phyloP scores from a whole-genome alignment of 2,113 vertebrate species.

The Anolis carolinensis region DNA sequence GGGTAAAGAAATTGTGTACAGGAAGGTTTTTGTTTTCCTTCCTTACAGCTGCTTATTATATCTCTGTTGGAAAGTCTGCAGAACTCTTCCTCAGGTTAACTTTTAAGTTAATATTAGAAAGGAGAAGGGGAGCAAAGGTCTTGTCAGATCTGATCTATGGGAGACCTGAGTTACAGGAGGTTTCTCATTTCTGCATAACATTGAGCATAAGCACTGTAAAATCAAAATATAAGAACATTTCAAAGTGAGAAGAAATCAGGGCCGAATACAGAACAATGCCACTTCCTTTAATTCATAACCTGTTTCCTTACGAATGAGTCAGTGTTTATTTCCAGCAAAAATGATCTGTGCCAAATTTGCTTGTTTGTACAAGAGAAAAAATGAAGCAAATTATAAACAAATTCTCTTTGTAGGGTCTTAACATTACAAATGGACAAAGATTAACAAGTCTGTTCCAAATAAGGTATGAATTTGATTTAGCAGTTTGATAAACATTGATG shows the following conservation, averaged over 20 bases:
- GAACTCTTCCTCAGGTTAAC: conserved; percentile 41
- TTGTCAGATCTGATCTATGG: conserved; percentile 23
- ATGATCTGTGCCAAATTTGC: conserved; percentile 44
- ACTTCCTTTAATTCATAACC: conserved; percentile 69
- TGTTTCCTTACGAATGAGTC: conserved; percentile 68
- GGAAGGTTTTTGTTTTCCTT: not conserved
- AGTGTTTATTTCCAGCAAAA: conserved; percentile 50
- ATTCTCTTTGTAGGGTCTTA: conserved; percentile 43
- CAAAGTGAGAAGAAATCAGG: conserved; percentile 47
- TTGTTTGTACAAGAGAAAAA: conserved; percentile 43
- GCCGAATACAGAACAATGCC: conserved; percentile 60
- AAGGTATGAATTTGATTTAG: conserved; percentile 5
- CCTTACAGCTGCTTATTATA: not conserved
- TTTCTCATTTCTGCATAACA: conserved; percentile 36
- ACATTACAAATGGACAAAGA: conserved; percentile 45
- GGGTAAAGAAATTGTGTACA: not conserved
- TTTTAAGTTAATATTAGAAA: conserved; percentile 57
- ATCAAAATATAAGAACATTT: conserved; percentile 38
- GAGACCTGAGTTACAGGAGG: not conserved
- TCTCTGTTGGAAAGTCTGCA: not conserved
- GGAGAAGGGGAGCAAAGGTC: conserved; percentile 58
- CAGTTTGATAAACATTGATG: not conserved
- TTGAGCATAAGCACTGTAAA: conserved; percentile 5
- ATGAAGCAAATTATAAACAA: conserved; percentile 38
- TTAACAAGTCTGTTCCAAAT: conserved; percentile 21